Evolutionary conservation across 2,797 vertebrate species (phyloP).

Genomic region (Dendrocincla fuliginosa): DNA sequence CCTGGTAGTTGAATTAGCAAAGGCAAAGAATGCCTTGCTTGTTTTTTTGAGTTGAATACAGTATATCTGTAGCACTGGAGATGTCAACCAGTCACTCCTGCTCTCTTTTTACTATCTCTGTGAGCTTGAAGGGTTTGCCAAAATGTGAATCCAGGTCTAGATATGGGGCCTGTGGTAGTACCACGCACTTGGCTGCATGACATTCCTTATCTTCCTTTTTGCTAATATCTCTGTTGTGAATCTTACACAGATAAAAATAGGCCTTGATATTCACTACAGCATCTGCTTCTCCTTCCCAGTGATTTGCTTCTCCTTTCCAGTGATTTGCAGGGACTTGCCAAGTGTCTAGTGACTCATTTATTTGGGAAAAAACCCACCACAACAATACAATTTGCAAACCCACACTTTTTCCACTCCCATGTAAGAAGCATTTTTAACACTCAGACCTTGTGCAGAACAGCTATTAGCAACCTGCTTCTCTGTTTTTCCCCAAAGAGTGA

Average conservation of each 20-base stretch:
- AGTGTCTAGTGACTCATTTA: slow-evolving; percentile 60
- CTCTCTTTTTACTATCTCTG: not conserved
- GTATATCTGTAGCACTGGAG: not conserved
- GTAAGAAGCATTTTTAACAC: slow-evolving; percentile 17
- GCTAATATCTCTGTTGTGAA: not conserved
- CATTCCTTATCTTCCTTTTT: not conserved
- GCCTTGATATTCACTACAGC: not conserved
- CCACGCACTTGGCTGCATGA: not conserved
- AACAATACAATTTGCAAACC: slow-evolving; percentile 43
- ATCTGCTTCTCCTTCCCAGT: not conserved
- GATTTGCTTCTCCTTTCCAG: not conserved
- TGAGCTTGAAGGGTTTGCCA: not conserved
- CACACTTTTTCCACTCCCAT: not conserved
- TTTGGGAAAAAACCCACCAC: slow-evolving; percentile 37
- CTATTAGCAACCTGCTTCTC: not conserved
- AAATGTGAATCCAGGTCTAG: not conserved
- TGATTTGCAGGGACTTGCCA: slow-evolving; percentile 45
- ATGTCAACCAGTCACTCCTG: not conserved
- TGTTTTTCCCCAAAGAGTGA: not conserved
- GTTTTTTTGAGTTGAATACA: not conserved
- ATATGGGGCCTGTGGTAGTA: not conserved
- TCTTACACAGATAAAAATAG: not conserved
- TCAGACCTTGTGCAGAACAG: not conserved
- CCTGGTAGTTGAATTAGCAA: not conserved
- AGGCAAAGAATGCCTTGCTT: not conserved